A percentile compares a stretch with the other conserved stretches of the same genome.
Evolutionary conservation across 2,888 invertebrate species (phyloP).

Genomic region (Mimumesa dahlbomi): DNA sequence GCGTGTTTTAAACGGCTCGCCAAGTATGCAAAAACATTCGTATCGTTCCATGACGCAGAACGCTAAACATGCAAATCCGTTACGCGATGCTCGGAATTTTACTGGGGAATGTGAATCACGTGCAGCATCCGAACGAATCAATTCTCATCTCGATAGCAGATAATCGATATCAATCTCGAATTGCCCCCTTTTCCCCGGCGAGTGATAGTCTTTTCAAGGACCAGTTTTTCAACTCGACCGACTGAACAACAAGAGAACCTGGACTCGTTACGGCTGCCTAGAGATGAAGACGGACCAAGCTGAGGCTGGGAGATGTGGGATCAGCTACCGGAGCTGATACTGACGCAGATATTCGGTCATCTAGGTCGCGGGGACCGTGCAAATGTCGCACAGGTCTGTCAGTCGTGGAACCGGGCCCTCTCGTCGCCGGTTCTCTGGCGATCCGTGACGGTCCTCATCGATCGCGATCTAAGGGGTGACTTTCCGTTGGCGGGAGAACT

Average conservation of each 20-base stretch:
- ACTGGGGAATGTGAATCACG: no score
- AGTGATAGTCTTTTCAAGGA: constrained; percentile 29
- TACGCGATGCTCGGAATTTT: no score
- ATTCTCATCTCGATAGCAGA: no score
- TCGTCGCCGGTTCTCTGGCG: constrained; percentile 76
- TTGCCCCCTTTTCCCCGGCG: no score
- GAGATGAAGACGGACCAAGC: constrained; percentile 70
- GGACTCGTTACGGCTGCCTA: constrained; percentile 42
- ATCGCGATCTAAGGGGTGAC: constrained; percentile 73
- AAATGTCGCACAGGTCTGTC: constrained; percentile 72
- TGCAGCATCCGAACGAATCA: no score
- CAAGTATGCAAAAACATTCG: no score
- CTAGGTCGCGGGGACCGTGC: constrained; percentile 73
- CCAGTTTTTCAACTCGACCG: constrained; percentile 29
- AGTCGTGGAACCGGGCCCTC: constrained; percentile 72
- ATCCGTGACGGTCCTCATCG: constrained; percentile 73
- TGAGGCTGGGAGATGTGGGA: constrained; percentile 76
- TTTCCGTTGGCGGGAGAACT: constrained; percentile 70
- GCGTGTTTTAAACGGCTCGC: no score
- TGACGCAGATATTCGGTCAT: constrained; percentile 75
- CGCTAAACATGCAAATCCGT: no score
- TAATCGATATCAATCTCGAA: no score
- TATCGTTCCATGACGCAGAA: no score
- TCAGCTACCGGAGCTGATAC: constrained; percentile 78
- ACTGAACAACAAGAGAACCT: constrained; percentile 27